Base-by-base conservation (phyloP, 53 echinoderm and acorn worm genomes). In the Holothuria scabra region DNA sequence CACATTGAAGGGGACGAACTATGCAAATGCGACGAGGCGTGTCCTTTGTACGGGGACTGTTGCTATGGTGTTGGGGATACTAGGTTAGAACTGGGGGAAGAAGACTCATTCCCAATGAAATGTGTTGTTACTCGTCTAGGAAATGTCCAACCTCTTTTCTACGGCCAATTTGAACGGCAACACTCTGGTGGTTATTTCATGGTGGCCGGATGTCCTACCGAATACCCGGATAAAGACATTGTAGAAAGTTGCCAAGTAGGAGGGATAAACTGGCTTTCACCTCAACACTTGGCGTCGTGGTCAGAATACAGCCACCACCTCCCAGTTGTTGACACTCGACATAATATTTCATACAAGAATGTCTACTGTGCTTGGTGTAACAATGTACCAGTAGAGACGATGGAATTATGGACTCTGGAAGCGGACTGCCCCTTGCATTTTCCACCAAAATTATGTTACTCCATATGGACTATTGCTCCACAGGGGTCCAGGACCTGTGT, bases 361-460 rank as follows among this genome's bases (percentile, higher is more conserved):
- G 21, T 20, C 12, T 72, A 72, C 72, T 72, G 72, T 16, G 72
- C 72, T 37, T 72, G 72, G 72, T 72, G 72, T 46, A 72, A 72
- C 22, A 25, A 48, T 46, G 46, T 72, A 22, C 13, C 72, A 16
- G 1, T 72, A 10, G 72, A 72, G n/a, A 28, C 44, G 14, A 72
- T 72, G 23, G 25, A 72, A 46, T 23, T 72, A 13, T 72, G 72
- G 72, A 34, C 25, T 6, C 8, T 72, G 5, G 2, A 19, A 4
- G 11, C 72, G 12, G 22, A 22, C 0, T 72, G 72, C 23, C 10
- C 72, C 22, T n/a, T 20, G 72, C 12, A 72, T 44, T 24, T 0
- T 12, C 46, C 48, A 16, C 72, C 72, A 14, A 44, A 2, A 14
- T 25, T 25, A 7, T 72, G 72, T 48, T 20, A 46, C 72, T 46